phyloP scores from a whole-genome alignment of 2,888 invertebrate genomes.

The Hydroisotoma schaefferi region DNA sequence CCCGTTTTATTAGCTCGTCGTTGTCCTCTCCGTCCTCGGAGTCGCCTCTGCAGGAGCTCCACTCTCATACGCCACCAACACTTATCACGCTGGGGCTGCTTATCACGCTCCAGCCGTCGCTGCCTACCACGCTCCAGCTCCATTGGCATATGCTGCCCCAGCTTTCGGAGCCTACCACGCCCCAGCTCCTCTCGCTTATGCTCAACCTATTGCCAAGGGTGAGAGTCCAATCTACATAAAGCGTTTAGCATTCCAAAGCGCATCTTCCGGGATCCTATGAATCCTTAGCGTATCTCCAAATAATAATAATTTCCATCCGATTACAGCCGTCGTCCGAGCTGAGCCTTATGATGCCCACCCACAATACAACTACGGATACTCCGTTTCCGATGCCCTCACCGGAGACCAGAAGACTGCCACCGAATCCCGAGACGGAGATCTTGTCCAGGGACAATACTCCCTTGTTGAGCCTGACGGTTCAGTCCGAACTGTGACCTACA shows the following conservation, averaged over 20 bases:
- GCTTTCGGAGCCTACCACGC: neutral
- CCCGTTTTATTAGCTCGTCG: slow-evolving; percentile 5
- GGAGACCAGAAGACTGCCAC: slow-evolving; percentile 35
- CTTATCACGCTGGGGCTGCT: slow-evolving; percentile 11
- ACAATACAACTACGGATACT: slow-evolving; percentile 43
- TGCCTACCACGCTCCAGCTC: slow-evolving; percentile 7
- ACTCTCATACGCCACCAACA: neutral
- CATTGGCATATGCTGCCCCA: slow-evolving; percentile 14
- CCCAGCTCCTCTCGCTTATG: slow-evolving; percentile 16
- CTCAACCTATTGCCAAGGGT: slow-evolving; percentile 8
- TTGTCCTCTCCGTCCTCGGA: slow-evolving; percentile 16
- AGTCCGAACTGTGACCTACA: slow-evolving; percentile 42
- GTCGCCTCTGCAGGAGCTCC: slow-evolving; percentile 9
- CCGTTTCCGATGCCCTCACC: slow-evolving; percentile 37
- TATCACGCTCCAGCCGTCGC: slow-evolving; percentile 7
- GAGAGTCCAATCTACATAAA: slow-evolving; percentile 26
- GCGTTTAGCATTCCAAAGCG: too few relatives aligned
- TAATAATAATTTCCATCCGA: too few relatives aligned
- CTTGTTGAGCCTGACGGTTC: slow-evolving; percentile 34
- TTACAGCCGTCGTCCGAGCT: slow-evolving; percentile 17
- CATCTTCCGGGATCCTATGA: too few relatives aligned
- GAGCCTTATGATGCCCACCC: slow-evolving; percentile 34
- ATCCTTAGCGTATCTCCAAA: too few relatives aligned
- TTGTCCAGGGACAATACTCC: slow-evolving; percentile 42
- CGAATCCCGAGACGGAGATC: slow-evolving; percentile 41